Conservation (phyloP, 2,888 invertebrate genomes). For the Volucella inflata region DNA sequence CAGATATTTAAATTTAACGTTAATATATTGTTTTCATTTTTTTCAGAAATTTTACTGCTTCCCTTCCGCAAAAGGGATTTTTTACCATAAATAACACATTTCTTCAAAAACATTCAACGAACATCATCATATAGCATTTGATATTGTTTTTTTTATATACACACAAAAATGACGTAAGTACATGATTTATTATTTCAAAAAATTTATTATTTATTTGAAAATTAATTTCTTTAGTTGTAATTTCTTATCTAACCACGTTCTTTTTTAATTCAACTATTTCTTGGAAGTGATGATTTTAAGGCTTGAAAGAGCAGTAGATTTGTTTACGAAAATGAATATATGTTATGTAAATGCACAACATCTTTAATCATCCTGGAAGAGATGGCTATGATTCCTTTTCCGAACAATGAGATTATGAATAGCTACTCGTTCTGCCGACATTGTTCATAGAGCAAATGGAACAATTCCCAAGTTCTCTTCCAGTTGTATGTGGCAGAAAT, state of each 20-base stretch:
- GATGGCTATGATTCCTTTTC: neutral
- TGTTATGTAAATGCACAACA: too few species aligned
- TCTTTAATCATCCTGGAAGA: neutral
- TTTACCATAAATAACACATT: constrained; percentile 53
- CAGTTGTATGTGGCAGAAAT: neutral
- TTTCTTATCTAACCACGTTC: too few species aligned
- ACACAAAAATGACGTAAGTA: constrained; percentile 68
- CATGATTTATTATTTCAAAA: too few species aligned
- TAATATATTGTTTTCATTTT: neutral
- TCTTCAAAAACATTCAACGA: constrained; percentile 72
- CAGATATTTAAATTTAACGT: neutral
- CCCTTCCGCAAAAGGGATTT: constrained; percentile 30
- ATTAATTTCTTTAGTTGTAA: too few species aligned
- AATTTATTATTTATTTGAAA: too few species aligned
- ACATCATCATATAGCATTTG: constrained; percentile 65
- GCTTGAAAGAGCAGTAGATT: too few species aligned
- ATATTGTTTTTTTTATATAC: constrained; percentile 55
- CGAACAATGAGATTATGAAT: neutral
- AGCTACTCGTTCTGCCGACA: constrained; percentile 3
- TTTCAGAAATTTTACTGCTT: constrained; percentile 50
- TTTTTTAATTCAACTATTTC: too few species aligned
- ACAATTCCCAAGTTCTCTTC: neutral
- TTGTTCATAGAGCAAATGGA: neutral
- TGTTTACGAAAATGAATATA: neutral
- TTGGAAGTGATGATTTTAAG: too few species aligned